phyloP scores from a whole-genome alignment of 2,888 invertebrate species.

The Esperia sulphurella region DNA sequence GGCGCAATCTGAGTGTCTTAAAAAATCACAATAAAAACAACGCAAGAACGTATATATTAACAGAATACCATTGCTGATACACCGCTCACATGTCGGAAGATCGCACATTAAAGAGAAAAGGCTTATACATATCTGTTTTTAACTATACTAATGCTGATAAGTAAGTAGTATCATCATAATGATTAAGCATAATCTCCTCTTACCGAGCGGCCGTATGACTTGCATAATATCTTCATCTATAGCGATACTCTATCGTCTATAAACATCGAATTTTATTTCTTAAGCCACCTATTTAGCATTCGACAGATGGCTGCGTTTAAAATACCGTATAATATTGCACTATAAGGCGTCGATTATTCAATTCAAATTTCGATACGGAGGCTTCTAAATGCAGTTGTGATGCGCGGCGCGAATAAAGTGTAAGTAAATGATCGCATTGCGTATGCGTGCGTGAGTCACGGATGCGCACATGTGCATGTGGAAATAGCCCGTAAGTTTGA shows the following conservation, averaged over 20 bases:
- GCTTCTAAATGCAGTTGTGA: constrained; percentile 39
- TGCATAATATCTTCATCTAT: constrained; percentile 39
- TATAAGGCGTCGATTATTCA: constrained; percentile 47
- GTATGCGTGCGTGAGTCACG: constrained; percentile 71
- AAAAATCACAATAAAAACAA: constrained; percentile 40
- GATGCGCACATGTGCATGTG: constrained; percentile 64
- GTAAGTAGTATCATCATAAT: constrained; percentile 22
- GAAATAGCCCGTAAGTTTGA: constrained; percentile 67
- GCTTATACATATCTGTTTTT: constrained; percentile 22
- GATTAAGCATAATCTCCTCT: constrained; percentile 28
- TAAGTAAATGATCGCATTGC: constrained; percentile 47
- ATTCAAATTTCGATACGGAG: constrained; percentile 46
- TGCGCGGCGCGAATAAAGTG: constrained; percentile 39
- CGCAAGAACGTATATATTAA: constrained; percentile 31
- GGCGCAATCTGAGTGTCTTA: constrained; percentile 37
- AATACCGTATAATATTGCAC: constrained; percentile 29
- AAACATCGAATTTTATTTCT: constrained; percentile 22
- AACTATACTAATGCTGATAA: constrained; percentile 19
- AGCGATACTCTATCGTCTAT: constrained; percentile 16
- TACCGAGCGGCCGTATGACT: constrained; percentile 31
- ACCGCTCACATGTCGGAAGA: constrained; percentile 16
- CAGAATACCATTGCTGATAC: constrained; percentile 22
- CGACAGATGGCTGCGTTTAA: constrained; percentile 32
- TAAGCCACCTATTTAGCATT: constrained; percentile 19
- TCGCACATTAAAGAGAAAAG: constrained; percentile 6